phyloP scores from a whole-genome alignment of 2,888 invertebrate species.

The Sceliomorpha sp. region DNA sequence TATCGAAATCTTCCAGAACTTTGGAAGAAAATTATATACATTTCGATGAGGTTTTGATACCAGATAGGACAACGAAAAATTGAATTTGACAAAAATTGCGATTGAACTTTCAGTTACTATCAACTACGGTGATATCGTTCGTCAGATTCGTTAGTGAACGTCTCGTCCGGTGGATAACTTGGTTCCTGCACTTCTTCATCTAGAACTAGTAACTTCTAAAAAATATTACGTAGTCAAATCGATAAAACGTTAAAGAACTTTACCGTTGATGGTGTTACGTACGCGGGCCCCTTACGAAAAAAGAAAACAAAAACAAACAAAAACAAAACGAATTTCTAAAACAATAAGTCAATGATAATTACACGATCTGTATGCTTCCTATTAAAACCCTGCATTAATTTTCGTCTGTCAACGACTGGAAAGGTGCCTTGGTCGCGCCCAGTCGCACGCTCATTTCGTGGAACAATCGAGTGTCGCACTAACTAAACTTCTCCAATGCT shows the following conservation, averaged over 20 bases:
- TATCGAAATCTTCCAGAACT: too few relatives aligned
- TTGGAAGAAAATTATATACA: not conserved
- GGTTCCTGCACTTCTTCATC: conserved; percentile 66
- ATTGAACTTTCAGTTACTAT: conserved; percentile 74
- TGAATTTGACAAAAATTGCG: conserved; percentile 5
- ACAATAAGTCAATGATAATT: conserved; percentile 2
- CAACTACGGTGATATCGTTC: conserved; percentile 67
- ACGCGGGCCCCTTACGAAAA: not conserved
- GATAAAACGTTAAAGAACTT: conserved; percentile 1
- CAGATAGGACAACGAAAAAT: too few relatives aligned
- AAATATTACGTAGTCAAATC: conserved; percentile 2
- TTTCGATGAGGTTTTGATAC: not conserved
- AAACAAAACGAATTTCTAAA: not conserved
- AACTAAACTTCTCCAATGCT: conserved; percentile 58
- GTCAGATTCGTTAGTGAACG: conserved; percentile 66
- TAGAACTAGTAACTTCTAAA: too few relatives aligned
- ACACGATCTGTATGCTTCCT: not conserved
- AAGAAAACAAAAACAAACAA: too few relatives aligned
- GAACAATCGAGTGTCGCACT: conserved; percentile 52
- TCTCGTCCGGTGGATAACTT: conserved; percentile 69
- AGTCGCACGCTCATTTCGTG: conserved; percentile 17
- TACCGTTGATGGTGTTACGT: not conserved
- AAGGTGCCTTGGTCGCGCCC: conserved; percentile 44
- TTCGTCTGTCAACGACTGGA: conserved; percentile 19
- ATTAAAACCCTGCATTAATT: not conserved